Base-by-base conservation (phyloP, 1,140 invertebrate species). In the Apocrypta bakeri region DNA sequence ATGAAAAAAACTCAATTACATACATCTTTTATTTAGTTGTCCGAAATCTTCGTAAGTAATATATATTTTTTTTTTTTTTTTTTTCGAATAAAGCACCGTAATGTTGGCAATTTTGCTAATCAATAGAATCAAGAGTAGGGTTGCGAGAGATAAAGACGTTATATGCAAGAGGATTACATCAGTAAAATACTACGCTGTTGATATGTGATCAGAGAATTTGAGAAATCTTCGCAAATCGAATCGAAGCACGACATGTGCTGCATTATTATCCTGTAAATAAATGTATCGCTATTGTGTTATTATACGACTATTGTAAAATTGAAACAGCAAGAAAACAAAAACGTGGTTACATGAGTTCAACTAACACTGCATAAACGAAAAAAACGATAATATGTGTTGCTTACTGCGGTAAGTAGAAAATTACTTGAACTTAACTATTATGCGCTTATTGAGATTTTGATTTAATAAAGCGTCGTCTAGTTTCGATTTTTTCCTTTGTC, bases 111-210 rank as follows among this genome's bases (percentile, higher is more conserved):
- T 24, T 68, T 29, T 12, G 4, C 27, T 68, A 2, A 24, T 12
- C 27, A 24, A 37, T 37, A 73, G 25, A 73, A 73, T 73, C 14
- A 14, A 12, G 17, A 48, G 7, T 2, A 4, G 27, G 31, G 42
- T 68, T 56, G 61, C 81, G 37, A 75, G 72, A 3, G 12, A 56
- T 8, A 11, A 83, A 79, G 77, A 48, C 82, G 77, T 69, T 77
- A 33, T 79, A 69, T 64, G 56, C 24, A 25, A 37, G 37, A 79
- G 77, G 82, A 83, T 83, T 83, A 83, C 77, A 79, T 83, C 82
- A 29, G 76, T 79, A 83, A 17, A 79, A 83, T 83, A 83, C 82
- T 83, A 83, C 82, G 82, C 72, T 83, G 76, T 69, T 83, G 82
- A 83, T 83, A 80, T 75, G 82, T 80, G 71, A 80, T 73, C 56